Base-by-base conservation (phyloP, 2,113 vertebrate genomes). In the Psittacus erithacus region DNA sequence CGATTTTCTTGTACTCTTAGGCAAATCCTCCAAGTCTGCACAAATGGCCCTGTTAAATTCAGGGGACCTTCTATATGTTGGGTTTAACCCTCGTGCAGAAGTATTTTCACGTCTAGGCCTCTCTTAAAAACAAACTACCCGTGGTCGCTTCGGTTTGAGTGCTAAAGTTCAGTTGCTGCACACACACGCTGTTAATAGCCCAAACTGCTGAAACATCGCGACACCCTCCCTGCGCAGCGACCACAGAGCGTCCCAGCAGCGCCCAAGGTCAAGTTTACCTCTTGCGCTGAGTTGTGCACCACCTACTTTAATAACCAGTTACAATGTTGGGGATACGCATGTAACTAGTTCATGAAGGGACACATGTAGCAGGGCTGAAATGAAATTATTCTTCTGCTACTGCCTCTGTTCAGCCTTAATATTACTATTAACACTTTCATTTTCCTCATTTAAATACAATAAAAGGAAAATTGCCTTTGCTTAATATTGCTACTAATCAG, bases 361-460 rank as follows among this genome's bases (percentile, higher is more conserved):
- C 63, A 20, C 39, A 5, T 6, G n/a, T 14, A 38, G 64, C 68
- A 76, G 38, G 74, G 65, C 53, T 67, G 88, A 79, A 84, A 82
- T 29, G 1, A 55, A 84, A 52, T 71, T 85, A 38, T 43, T 57
- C 87, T 64, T 81, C 59, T 85, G 52, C 52, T 52, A 4, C 60
- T 80, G 60, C 43, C 27, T 85, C 19, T 77, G 38, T 87, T 87
- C 25, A 29, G 60, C 79, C 41, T 78, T 82, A 82, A 53, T 70
- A 50, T 78, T 78, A 86, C 47, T 67, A 49, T 86, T 79, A 86
- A 73, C 8, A 4, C 44, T 88, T 93, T 75, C 24, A 43, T 92
- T 96, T 95, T 84, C 41, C 44, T 94, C 31, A 65, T 92, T 92
- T 96, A 80, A 91, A 91, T 89, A 46, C 63, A 91, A 53, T 73